Percentiles rank a stretch among this genome's conserved stretches.
Evolutionary conservation across 2,888 invertebrate species (phyloP).

Genomic region (Oxytorus armatus): DNA sequence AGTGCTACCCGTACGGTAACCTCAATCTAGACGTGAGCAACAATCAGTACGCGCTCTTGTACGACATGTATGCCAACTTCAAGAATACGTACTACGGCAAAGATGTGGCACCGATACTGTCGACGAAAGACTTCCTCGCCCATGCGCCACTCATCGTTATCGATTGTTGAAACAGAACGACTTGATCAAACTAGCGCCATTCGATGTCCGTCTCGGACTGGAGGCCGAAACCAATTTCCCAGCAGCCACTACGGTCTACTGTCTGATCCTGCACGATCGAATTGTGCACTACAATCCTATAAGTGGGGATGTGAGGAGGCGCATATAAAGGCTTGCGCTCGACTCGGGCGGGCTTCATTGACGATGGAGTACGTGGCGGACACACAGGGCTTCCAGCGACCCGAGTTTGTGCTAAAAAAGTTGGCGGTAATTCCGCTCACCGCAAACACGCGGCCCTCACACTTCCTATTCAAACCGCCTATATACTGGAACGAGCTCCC

Average conservation of each 20-base stretch:
- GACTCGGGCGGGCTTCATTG: no score
- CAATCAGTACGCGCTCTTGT: no score
- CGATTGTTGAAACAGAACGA: no score
- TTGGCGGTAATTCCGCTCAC: neutral
- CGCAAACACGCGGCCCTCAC: neutral
- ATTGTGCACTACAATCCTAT: neutral
- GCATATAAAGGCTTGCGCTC: no score
- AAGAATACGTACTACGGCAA: slow-evolving; percentile 20
- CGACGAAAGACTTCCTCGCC: no score
- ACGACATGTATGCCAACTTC: no score
- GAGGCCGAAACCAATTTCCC: slow-evolving; percentile 17
- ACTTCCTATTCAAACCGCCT: slow-evolving; percentile 26
- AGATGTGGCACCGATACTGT: no score
- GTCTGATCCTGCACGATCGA: neutral
- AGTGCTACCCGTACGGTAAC: no score
- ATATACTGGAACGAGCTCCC: slow-evolving; percentile 2
- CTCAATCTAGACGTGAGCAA: slow-evolving; percentile 50
- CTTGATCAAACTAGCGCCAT: slow-evolving; percentile 20
- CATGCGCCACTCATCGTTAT: no score
- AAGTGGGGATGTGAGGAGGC: no score
- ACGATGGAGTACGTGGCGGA: slow-evolving; percentile 21
- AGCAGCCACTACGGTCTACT: neutral
- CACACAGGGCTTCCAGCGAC: neutral
- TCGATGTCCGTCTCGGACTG: slow-evolving; percentile 21
- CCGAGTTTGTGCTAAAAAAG: slow-evolving; percentile 5